These are phyloP conservation scores for Vespertilio murinus DNA, from an alignment of 2,797 vertebrate species.

Conservation along the genomic window DNA sequence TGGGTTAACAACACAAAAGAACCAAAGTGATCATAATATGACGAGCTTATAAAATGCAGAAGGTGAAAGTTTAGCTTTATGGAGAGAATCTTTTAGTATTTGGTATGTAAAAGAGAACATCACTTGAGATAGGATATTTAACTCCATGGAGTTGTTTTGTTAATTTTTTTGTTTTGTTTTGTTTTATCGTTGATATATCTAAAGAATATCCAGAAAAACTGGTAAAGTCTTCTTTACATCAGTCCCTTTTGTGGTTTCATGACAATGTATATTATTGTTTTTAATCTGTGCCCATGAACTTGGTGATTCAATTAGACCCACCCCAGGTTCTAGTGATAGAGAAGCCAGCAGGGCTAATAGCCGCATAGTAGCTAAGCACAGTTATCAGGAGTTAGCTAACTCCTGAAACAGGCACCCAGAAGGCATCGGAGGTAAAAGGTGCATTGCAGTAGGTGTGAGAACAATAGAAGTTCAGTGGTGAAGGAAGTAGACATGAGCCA, in stretches of 20 bases:
- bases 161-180: not conserved
- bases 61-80: not conserved
- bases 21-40: not conserved
- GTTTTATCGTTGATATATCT: not conserved
- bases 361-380: not conserved
- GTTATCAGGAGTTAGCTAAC: not conserved
- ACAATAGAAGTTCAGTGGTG: not conserved
- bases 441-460: rapidly evolving
- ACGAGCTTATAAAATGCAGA: not conserved
- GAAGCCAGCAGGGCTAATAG: not conserved
- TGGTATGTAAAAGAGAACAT: not conserved
- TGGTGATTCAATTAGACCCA: not conserved
- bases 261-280: not conserved
- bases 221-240: not conserved
- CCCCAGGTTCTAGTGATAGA: not conserved
- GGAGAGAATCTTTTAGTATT: not conserved
- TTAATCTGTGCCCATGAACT: not conserved
- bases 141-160: not conserved
- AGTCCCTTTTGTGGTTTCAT: not conserved
- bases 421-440: not conserved
- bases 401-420: not conserved
- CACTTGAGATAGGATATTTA: not conserved
- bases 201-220: slow-evolving; percentile 9
- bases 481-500: not conserved
- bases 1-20: not conserved